phyloP scores from a whole-genome alignment of 2,113 vertebrate genomes.

The Spheniscus mendiculus region DNA sequence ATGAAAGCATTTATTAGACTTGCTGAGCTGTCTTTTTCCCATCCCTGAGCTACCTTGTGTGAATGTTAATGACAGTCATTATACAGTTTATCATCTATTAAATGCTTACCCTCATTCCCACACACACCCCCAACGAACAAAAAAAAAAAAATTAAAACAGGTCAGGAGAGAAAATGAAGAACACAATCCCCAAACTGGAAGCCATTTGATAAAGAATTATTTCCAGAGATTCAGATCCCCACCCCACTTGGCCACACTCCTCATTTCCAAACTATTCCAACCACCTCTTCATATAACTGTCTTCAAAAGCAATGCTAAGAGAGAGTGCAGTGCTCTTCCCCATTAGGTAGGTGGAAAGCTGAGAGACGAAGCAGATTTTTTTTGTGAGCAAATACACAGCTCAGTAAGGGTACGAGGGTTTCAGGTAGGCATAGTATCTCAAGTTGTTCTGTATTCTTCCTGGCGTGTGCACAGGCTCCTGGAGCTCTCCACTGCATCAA shows the following conservation, averaged over 20 bases:
- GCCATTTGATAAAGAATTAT: not conserved
- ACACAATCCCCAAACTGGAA: not conserved
- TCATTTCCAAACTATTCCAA: not conserved
- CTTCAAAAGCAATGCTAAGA: not conserved
- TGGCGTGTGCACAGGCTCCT: accelerated
- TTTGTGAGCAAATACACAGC: not conserved
- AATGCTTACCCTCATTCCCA: not conserved
- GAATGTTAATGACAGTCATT: not conserved
- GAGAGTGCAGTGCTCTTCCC: accelerated
- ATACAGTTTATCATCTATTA: not conserved
- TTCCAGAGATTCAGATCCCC: not conserved
- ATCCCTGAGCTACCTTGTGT: not conserved
- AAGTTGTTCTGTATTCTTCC: not conserved
- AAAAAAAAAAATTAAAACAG: not conserved
- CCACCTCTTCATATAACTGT: not conserved
- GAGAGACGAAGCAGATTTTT: not conserved
- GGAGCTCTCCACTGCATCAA: not conserved
- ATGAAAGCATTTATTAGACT: not conserved
- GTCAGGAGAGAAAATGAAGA: not conserved
- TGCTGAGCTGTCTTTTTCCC: not conserved
- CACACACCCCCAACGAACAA: not conserved
- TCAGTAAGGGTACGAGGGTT: not conserved
- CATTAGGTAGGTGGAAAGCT: not conserved
- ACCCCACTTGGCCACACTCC: not conserved
- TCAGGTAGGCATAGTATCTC: not conserved